A percentile compares a stretch with the other conserved stretches of the same genome.
These are phyloP conservation scores for Hippocampus guttulatus DNA, from an alignment of 2,113 vertebrate species.

Conservation along the genomic window DNA sequence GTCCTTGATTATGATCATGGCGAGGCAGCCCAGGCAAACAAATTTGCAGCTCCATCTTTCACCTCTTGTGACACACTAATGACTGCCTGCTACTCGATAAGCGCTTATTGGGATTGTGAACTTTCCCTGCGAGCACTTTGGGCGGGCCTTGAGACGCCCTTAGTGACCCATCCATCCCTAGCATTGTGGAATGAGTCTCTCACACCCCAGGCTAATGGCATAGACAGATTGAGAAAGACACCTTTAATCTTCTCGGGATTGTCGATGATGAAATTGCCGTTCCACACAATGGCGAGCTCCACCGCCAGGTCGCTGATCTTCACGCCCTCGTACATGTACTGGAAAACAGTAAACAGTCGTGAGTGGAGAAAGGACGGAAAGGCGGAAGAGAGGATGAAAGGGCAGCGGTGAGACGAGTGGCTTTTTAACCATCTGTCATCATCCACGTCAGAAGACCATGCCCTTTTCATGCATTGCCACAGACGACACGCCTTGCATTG, in stretches of 20 bases:
- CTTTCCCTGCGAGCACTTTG: slow-evolving; percentile 52
- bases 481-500: slow-evolving; percentile 24
- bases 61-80: slow-evolving; percentile 11
- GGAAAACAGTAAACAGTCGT: slow-evolving; percentile 40
- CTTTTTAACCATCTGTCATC: slow-evolving; percentile 69
- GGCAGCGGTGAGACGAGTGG: slow-evolving; percentile 44
- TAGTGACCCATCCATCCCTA: slow-evolving; percentile 50
- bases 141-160: slow-evolving; percentile 46
- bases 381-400: slow-evolving; percentile 54
- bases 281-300: slow-evolving; percentile 95
- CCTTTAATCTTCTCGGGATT: slow-evolving; percentile 93
- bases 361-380: slow-evolving; percentile 27
- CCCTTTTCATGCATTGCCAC: slow-evolving; percentile 58
- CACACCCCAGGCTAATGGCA: slow-evolving; percentile 45
- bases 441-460: slow-evolving; percentile 59
- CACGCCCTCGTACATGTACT: slow-evolving; percentile 94
- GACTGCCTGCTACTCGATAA: slow-evolving; percentile 54
- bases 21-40: slow-evolving; percentile 17
- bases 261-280: slow-evolving; percentile 95
- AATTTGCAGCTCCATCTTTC: slow-evolving; percentile 40
- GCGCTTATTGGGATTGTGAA: slow-evolving; percentile 45
- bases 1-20: slow-evolving; percentile 20
- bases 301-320: slow-evolving; percentile 89
- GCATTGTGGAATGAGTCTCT: slow-evolving; percentile 53
- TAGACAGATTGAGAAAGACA: slow-evolving; percentile 66